These are phyloP conservation scores for Apaloderma vittatum DNA, from an alignment of 2,113 vertebrate species.

Conservation along the genomic window DNA sequence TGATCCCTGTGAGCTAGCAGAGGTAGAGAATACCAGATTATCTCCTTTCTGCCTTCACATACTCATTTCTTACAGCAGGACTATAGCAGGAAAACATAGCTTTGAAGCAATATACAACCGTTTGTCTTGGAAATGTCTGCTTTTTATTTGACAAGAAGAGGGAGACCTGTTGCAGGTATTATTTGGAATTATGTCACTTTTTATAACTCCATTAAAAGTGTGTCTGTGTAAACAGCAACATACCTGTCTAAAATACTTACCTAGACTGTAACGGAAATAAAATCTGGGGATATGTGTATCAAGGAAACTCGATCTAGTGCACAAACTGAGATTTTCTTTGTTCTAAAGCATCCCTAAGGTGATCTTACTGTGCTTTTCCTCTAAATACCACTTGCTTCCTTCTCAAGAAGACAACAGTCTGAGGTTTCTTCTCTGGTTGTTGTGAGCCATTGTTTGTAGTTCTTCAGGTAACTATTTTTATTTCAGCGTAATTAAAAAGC, in stretches of 20 bases:
- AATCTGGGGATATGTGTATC: not conserved
- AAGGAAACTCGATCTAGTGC: not conserved
- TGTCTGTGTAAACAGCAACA: not conserved
- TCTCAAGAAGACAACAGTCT: not conserved
- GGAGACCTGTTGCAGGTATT: not conserved
- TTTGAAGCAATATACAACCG: not conserved
- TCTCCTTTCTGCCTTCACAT: not conserved
- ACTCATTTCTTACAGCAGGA: not conserved
- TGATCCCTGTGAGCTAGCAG: not conserved
- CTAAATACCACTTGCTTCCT: not conserved
- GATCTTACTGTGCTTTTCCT: not conserved
- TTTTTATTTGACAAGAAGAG: not conserved
- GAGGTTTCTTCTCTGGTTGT: not conserved
- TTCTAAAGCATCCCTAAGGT: not conserved
- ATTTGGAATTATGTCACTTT: not conserved
- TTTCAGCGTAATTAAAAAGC: not conserved
- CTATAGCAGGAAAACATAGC: not conserved
- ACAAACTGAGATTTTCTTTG: not conserved
- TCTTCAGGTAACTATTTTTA: not conserved
- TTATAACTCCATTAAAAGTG: not conserved
- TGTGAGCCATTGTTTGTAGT: not conserved
- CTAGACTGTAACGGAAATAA: not conserved
- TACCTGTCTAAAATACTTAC: not conserved
- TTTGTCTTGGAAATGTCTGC: not conserved
- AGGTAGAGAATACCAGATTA: not conserved